A percentile compares a stretch with the other conserved stretches of the same genome.
phyloP scores from a whole-genome alignment of 2,888 invertebrate genomes.

The Sinopyrophorus schimmeli region DNA sequence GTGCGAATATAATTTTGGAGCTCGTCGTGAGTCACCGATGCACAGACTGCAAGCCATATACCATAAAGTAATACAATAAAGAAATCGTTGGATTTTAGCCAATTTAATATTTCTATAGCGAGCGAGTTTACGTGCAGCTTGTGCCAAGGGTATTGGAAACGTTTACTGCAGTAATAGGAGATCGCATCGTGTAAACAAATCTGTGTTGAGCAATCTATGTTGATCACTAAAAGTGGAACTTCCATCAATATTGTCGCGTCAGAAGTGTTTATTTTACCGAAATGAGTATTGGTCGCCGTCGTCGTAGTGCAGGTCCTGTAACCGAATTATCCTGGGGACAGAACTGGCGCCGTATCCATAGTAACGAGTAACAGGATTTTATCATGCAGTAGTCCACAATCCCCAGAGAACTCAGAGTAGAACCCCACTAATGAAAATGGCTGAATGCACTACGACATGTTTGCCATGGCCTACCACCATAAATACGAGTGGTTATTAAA shows the following conservation, averaged over 20 bases:
- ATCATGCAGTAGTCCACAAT: conserved; percentile 38
- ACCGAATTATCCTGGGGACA: conserved; percentile 46
- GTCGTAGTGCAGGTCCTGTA: conserved; percentile 41
- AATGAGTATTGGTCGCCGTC: conserved; percentile 34
- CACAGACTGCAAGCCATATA: conserved; percentile 24
- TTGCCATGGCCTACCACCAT: conserved; percentile 31
- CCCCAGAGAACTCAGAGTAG: conserved; percentile 28
- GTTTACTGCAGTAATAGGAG: conserved; percentile 14
- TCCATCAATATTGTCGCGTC: conserved; percentile 36
- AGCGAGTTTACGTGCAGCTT: conserved; percentile 20
- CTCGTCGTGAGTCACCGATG: conserved; percentile 39
- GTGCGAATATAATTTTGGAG: conserved; percentile 51
- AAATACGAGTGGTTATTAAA: conserved; percentile 32
- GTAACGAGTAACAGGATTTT: conserved; percentile 47
- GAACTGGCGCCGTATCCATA: conserved; percentile 41
- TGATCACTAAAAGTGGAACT: conserved; percentile 30
- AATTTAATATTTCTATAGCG: conserved; percentile 35
- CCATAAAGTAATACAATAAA: conserved; percentile 15
- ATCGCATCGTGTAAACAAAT: conserved; percentile 27
- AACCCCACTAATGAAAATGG: conserved; percentile 33
- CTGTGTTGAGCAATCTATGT: conserved; percentile 21
- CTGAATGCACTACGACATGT: conserved; percentile 32
- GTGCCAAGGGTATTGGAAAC: conserved; percentile 27
- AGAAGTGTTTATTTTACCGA: conserved; percentile 37
- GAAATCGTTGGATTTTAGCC: conserved; percentile 36